Evolutionary conservation across 2,113 vertebrate genomes (phyloP), one percentile per base, ranked within the genome.

Genomic region (Urocolius indicus): DNA sequence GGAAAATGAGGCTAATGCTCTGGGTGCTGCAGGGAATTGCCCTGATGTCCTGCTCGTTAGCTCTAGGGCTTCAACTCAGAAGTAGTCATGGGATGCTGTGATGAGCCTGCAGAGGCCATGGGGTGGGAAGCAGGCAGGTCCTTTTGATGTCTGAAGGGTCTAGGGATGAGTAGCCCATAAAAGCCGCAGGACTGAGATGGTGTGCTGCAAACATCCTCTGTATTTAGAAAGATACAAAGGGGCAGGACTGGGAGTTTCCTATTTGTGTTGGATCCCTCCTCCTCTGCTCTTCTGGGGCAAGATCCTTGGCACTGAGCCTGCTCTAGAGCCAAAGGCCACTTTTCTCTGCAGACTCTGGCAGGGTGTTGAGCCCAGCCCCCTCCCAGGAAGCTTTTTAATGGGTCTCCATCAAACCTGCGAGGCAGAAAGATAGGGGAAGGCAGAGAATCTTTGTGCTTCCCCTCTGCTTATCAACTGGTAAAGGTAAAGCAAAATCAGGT

Each of bases 141-240:
- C 92, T 94, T 95, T 92, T 96, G 95, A 96, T 81, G 90, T 96
- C 72, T 88, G 76, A 86, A 93, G 95, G 92, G 90, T 77, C 95
- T 48, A 30, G 57, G 52, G 72, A 83, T 96, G 88, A 93, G 79
- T 76, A 67, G 61, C 58, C 67, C 57, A 7, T 38, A 43, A 51
- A 29, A 80, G 68, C 86, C 61, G 22, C 23, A 49, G 76, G 65
- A 71, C 20, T 15, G 81, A n/a, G n/a, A 13, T 20, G 85, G 59
- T 1, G 7, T 38, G 84, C n/a, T 48, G 62, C 15, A 18, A 66
- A 55, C 0, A 2, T 58, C 26, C 72, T 55, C 73, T 87, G 66
- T 92, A 5, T 22, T 87, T 79, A 87, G 58, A 57, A 65, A 74
- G 57, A 55, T 10, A 12, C 58, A 34, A 58, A 90, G 80, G 76